Evolutionary conservation across 1,140 invertebrate species (phyloP), one percentile per base, ranked within the genome.

Genomic region (Saccostrea cuccullata): DNA sequence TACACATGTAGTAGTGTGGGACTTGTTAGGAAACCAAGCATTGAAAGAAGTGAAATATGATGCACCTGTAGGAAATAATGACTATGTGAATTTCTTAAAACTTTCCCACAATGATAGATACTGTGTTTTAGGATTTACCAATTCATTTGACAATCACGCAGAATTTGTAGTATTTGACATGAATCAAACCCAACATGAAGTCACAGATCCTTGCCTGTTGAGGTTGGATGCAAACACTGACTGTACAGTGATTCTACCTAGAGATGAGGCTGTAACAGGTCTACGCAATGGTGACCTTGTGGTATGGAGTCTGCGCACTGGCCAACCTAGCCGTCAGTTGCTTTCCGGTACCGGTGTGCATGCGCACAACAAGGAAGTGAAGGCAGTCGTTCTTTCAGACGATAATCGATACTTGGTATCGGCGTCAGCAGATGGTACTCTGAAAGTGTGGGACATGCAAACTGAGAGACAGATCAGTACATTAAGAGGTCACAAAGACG

Each of bases 91-190:
- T 64, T 94, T 92, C 87, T 67, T 95, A n/a, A 92, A 88, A 77
- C 90, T 94, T 30, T 94, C 94, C 40, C 92, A 93, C 88, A 92
- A 94, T 82, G 93, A 94, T 84, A 86, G 92, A 15, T 95, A 94
- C 73, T 94, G 94, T 40, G 88, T 95, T 0, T 94, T 94, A 67
- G 95, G 95, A 30, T 94, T 94, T 88, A 92, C 90, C 64, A 95
- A 94, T 87, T 92, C 92, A 20, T 94, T 94, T 87, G 94, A 95
- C 91, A 93, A 93, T 85, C 92, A 91, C 85, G 93, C 94, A 5
- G 94, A 95, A 86, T 95, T 94, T 90, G 91, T 95, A 20, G 91
- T 94, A 56, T 95, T 95, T 90, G 95, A 95, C 88, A 93, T 95
- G 92, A 94, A 91, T 26, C 84, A 91, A 15, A 92, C 92, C 47